phyloP scores from a whole-genome alignment of 1,140 invertebrate genomes.

The Druon quercuslanigerum region DNA sequence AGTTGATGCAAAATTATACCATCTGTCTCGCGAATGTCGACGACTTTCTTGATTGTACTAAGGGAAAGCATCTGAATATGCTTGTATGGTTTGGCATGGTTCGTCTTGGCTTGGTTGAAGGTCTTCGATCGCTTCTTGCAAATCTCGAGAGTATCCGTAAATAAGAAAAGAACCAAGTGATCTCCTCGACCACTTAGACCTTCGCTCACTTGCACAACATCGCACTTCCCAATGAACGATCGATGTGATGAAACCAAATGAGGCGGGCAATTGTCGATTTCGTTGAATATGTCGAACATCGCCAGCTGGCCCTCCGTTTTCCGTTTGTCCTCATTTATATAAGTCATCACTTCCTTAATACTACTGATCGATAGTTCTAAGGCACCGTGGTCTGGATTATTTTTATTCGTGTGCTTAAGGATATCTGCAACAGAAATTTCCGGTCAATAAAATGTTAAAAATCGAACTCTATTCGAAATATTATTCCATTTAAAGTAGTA shows the following conservation, averaged over 20 bases:
- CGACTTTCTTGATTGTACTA: conserved; percentile 90
- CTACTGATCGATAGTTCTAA: conserved; percentile 90
- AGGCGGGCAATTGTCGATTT: conserved; percentile 97
- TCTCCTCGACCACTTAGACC: conserved; percentile 90
- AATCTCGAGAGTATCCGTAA: conserved; percentile 95
- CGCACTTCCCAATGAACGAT: conserved; percentile 89
- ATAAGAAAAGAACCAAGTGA: conserved; percentile 91
- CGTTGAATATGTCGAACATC: conserved; percentile 98
- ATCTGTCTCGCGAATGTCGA: conserved; percentile 91
- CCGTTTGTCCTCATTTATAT: conserved; percentile 98
- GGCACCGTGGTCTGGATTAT: conserved; percentile 89
- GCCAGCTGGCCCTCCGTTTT: conserved; percentile 95
- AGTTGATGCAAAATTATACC: conserved; percentile 73
- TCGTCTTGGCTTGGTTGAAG: conserved; percentile 79
- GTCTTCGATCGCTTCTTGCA: conserved; percentile 90
- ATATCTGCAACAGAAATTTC: conserved; percentile 85
- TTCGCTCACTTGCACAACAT: conserved; percentile 93
- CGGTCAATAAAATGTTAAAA: too few relatives aligned
- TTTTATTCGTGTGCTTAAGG: conserved; percentile 91
- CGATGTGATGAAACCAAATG: conserved; percentile 94
- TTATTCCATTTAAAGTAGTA: too few relatives aligned
- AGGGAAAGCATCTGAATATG: conserved; percentile 92
- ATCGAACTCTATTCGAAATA: too few relatives aligned
- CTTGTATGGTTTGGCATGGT: conserved; percentile 89
- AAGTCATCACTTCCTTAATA: conserved; percentile 94